Evolutionary conservation across 2,113 vertebrate genomes (phyloP).

Genomic region (Pygoscelis antarcticus): DNA sequence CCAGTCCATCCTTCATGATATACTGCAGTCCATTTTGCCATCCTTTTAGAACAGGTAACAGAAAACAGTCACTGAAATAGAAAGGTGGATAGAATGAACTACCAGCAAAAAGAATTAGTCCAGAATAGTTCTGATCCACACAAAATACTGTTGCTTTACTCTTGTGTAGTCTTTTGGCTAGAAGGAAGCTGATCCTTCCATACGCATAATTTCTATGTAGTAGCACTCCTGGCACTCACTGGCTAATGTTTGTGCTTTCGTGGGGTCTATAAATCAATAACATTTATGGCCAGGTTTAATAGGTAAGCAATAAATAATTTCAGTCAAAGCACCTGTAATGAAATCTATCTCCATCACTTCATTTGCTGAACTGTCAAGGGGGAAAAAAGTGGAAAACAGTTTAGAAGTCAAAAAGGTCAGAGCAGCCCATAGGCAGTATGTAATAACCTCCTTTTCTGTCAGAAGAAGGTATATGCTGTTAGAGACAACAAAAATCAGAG

Average conservation of each 20-base stretch:
- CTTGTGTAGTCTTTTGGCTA: neutral
- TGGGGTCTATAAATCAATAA: neutral
- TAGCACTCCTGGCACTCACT: neutral
- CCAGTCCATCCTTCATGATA: neutral
- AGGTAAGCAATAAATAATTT: neutral
- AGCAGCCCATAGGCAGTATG: neutral
- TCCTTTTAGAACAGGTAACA: neutral
- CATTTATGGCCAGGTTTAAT: neutral
- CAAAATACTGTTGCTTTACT: neutral
- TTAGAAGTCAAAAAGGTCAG: constrained; percentile 1
- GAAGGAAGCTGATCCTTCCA: neutral
- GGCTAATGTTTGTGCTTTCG: neutral
- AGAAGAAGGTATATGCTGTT: neutral
- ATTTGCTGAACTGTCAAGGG: neutral
- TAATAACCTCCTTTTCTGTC: neutral
- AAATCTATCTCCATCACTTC: neutral
- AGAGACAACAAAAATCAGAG: neutral
- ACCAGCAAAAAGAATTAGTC: neutral
- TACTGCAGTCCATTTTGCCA: neutral
- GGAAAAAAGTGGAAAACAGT: neutral
- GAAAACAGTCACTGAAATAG: neutral
- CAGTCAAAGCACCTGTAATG: neutral
- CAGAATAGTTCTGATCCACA: neutral
- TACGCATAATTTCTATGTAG: neutral
- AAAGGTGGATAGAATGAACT: neutral